Base-by-base conservation (phyloP, 2,797 vertebrate genomes). In the Crotalus adamanteus region DNA sequence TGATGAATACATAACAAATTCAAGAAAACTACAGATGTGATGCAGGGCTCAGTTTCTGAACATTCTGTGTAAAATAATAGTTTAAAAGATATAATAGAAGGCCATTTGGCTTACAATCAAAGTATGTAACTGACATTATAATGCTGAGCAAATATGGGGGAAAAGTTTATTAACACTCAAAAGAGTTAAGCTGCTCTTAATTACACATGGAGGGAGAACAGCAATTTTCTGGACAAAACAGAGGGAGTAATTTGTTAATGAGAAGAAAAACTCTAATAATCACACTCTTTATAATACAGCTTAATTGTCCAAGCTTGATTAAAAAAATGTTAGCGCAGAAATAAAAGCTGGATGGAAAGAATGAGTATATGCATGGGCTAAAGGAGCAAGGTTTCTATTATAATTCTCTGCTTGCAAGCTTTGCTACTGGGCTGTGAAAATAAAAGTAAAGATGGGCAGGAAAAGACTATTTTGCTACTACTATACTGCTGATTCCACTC, bases 181-280 rank as follows among this genome's bases (percentile, higher is more conserved):
- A 42, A 60, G 42, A 92, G 51, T 89, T 92, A 88, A 88, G 65
- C 88, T 92, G 88, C 4, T 89, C 2, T 92, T 60, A 26, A 55
- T 89, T 89, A 89, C n/a, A 31, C 8, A 89, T 37, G n/a, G 53
- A 92, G 78, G 61, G 22, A 47, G 60, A n/a, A 61, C n/a, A 89
- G 31, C 28, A 53, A 85, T 61, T 42, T 22, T 9, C 87, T 88
- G 55, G 56, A 60, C 63, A 56, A 83, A 89, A 55, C 53, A 1
- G 9, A 89, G 60, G 56, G 18, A 83, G 20, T 59, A 47, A 87
- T 53, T 57, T 56, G 47, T 55, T 55, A 90, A 92, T 65, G 7
- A 65, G 42, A 78, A 47, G 92, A 31, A 69, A 73, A 63, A 22
- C 51, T 56, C 14, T 16, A 18, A 73, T 20, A 63, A 63, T 86